Conservation (phyloP, 1,140 invertebrate species). For the Monomorium pharaonis region DNA sequence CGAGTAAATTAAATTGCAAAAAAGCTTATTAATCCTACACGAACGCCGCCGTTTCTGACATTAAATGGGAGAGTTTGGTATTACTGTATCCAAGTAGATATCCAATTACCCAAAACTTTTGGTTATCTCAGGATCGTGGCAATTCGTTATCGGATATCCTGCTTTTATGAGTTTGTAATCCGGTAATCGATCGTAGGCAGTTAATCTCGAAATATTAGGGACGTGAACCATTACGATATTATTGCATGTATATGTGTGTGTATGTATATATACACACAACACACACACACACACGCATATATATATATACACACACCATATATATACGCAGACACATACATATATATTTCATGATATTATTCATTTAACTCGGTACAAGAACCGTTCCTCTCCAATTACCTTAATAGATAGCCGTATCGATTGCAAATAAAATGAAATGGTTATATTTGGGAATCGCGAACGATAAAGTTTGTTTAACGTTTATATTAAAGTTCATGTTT, state of each 20-base stretch:
- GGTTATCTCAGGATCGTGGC: constrained; percentile 55
- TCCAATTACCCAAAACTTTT: constrained; percentile 56
- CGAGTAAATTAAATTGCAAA: constrained; percentile 24
- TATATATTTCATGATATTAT: constrained; percentile 12
- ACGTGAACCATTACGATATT: constrained; percentile 50
- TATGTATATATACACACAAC: neutral
- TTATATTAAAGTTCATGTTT: neutral
- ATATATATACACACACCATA: neutral
- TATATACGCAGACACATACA: neutral
- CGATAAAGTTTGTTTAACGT: neutral
- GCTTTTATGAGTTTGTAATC: constrained; percentile 59
- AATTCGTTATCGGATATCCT: constrained; percentile 60
- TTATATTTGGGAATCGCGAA: neutral
- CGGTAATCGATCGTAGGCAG: constrained; percentile 56
- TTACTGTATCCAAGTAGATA: constrained; percentile 57
- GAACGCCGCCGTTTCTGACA: neutral
- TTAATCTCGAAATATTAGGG: constrained; percentile 59
- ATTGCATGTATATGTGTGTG: neutral
- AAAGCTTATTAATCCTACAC: constrained; percentile 43
- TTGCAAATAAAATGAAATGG: neutral
- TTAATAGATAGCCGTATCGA: constrained; percentile 21
- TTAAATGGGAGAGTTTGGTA: constrained; percentile 1
- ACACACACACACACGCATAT: neutral
- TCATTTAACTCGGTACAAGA: constrained; percentile 13
- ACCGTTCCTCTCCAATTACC: constrained; percentile 9